Evolutionary conservation across 2,888 invertebrate species (phyloP), one percentile per base, ranked within the genome.

Genomic region (Melieria crassipennis): DNA sequence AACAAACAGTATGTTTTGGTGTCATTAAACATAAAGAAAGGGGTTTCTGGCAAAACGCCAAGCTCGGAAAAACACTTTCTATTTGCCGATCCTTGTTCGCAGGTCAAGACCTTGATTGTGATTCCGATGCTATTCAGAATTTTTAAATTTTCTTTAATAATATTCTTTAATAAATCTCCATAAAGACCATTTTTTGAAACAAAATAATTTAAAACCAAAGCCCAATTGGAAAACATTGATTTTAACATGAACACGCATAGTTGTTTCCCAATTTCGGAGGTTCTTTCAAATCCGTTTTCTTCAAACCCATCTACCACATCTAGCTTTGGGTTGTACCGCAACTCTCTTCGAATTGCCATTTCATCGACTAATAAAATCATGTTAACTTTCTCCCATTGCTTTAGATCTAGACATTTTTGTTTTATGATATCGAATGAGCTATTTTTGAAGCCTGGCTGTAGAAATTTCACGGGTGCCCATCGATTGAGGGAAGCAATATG

Each of bases 151-250:
- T 68, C 47, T 5, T 11, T 60, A 70, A 68, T 43, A 16, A 74
- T 67, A 43, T 70, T 57, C 4, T 42, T 60, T 52, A 72, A 47
- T n/a, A 46, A 30, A 42, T 69, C 55, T 5, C 68, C 70, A 48
- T 69, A 57, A 50, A 74, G 48, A 13, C 64, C 62, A 58, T 70
- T 70, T 58, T 70, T 52, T 30, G 71, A 65, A 65, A 65, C 46
- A 61, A 62, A 73, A 58, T 73, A 69, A 57, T 73, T 69, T 7
- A 73, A 48, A 61, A 72, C 62, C 16, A 60, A n/a, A 50, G 55
- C 57, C 68, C 68, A 73, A 66, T 71, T 71, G 11, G 71, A 69
- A 69, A 74, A 71, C 60, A 73, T 60, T 6, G 61, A 16, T 58
- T 65, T 70, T 5, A 74, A 62, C 58, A 74, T 61, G 52, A 74